These are phyloP conservation scores for Ochotona curzoniae DNA, from an alignment of 2,113 vertebrate species.

Conservation along the genomic window DNA sequence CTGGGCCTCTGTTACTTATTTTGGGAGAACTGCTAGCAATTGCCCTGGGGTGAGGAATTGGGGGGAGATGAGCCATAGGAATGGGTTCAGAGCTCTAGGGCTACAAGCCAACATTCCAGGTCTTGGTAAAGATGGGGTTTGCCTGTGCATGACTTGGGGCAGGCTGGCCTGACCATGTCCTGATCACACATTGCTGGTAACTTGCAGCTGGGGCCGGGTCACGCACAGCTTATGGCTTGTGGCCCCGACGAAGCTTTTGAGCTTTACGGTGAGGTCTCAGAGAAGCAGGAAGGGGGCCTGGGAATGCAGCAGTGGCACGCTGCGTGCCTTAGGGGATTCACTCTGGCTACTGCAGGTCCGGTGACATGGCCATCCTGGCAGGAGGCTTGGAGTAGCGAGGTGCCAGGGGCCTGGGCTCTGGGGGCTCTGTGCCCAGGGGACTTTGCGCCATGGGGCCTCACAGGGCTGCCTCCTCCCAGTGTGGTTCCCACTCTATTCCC, in stretches of 20 bases:
- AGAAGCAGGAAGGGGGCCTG: not conserved
- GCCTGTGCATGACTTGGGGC: no score
- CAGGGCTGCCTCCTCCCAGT: not conserved
- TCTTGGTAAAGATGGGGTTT: not conserved
- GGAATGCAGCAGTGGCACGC: not conserved
- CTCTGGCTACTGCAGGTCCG: not conserved
- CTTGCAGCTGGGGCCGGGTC: not conserved
- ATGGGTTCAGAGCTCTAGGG: no score
- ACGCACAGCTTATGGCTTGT: not conserved
- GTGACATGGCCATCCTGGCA: no score
- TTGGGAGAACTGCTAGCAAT: no score
- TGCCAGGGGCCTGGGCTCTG: not conserved
- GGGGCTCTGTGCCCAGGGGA: not conserved
- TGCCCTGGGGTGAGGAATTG: no score
- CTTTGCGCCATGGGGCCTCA: not conserved
- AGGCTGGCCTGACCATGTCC: not conserved
- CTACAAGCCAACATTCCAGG: no score
- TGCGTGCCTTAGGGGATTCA: not conserved
- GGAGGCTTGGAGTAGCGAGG: not conserved
- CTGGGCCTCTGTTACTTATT: not conserved
- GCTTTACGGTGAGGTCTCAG: conserved; percentile 41
- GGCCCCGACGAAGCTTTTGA: not conserved
- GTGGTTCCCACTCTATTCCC: not conserved
- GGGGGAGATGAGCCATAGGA: no score
- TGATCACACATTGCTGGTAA: not conserved